Percentiles rank a stretch among this genome's conserved stretches.
Conservation (phyloP, 2,797 vertebrate species). For the Liasis olivaceus region DNA sequence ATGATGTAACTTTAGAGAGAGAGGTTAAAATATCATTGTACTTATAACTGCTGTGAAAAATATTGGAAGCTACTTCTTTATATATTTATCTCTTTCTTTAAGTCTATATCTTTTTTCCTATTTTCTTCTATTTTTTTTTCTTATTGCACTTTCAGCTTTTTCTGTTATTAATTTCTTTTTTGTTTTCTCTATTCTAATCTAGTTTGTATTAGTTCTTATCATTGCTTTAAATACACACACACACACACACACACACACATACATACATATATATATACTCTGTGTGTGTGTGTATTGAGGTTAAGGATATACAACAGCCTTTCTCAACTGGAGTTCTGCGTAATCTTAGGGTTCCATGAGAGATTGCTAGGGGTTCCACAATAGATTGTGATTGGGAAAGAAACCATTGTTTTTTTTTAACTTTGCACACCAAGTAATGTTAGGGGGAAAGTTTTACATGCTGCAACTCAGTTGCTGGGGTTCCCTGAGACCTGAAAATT, state of each 20-base stretch:
- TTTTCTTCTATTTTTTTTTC: background rate
- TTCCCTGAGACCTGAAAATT: background rate
- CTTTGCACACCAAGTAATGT: background rate
- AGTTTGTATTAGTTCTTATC: background rate
- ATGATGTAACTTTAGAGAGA: no score
- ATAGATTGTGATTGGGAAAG: background rate
- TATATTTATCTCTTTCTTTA: background rate
- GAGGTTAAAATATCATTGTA: no score
- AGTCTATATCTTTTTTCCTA: no score
- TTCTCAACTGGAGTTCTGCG: background rate
- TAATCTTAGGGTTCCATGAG: background rate
- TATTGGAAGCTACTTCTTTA: background rate
- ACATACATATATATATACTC: no score
- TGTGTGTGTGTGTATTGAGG: background rate
- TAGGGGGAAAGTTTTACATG: background rate
- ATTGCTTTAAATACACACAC: background rate
- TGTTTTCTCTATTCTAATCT: background rate
- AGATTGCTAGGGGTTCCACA: background rate
- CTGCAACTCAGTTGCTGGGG: background rate
- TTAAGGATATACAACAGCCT: background rate
- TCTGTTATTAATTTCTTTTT: background rate
- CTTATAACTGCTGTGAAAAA: background rate
- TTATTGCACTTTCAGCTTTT: background rate
- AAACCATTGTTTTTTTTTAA: background rate
- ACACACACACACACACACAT: no score